Evolutionary conservation across 2,797 vertebrate species (phyloP).

Genomic region (Chelon auratus): DNA sequence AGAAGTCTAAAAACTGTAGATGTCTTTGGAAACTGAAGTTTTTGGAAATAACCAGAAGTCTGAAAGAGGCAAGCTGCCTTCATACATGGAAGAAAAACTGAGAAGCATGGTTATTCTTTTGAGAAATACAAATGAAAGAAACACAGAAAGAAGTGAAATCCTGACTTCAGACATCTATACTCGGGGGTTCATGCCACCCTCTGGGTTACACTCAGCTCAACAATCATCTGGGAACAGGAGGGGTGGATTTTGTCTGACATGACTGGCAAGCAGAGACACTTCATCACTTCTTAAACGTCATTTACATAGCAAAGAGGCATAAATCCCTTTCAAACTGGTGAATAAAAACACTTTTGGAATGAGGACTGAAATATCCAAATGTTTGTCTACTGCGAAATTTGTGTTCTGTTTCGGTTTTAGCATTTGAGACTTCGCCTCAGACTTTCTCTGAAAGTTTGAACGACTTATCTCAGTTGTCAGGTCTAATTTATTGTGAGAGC

Average conservation of each 20-base stretch:
- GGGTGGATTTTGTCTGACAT: not conserved
- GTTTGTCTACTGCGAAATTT: slow-evolving; percentile 66
- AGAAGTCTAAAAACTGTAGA: no score
- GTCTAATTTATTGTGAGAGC: slow-evolving; percentile 62
- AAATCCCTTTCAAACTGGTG: slow-evolving; percentile 3
- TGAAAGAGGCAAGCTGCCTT: no score
- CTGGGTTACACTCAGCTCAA: not conserved
- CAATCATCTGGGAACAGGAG: not conserved
- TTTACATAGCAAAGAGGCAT: slow-evolving; percentile 4
- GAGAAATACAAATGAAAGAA: no score
- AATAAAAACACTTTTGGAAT: slow-evolving; percentile 18
- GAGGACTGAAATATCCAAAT: slow-evolving; percentile 65
- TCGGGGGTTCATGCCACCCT: not conserved
- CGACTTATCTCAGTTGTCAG: slow-evolving; percentile 60
- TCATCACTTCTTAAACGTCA: not conserved
- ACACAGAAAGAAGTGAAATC: no score
- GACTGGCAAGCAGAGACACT: not conserved
- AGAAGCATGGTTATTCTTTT: no score
- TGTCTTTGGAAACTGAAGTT: no score
- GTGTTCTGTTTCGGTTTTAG: slow-evolving; percentile 55
- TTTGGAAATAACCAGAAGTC: no score
- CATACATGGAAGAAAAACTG: no score
- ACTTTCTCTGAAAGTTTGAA: slow-evolving; percentile 52
- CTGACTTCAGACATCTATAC: not conserved
- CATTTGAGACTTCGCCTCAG: slow-evolving; percentile 56